Evolutionary conservation across 2,888 invertebrate species (phyloP).

Genomic region (Oeneis ivallda): DNA sequence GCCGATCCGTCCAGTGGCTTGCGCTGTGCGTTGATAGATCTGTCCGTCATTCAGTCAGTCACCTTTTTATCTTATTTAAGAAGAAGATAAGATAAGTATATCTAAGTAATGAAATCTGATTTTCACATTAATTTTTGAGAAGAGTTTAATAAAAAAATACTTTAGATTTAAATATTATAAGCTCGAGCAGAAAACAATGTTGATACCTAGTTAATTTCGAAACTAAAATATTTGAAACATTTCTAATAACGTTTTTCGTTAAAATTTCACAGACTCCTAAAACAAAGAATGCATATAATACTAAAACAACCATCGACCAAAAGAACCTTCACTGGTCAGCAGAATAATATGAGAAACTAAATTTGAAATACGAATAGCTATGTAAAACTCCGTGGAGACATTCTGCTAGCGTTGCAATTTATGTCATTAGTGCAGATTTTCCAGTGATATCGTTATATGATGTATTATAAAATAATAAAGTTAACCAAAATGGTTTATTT

Average conservation of each 20-base stretch:
- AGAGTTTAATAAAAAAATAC: no score
- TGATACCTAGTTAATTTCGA: not conserved
- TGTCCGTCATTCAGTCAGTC: no score
- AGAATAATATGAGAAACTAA: slow-evolving; percentile 66
- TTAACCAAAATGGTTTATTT: not conserved
- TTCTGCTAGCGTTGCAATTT: slow-evolving; percentile 61
- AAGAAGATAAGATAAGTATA: no score
- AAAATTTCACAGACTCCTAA: slow-evolving; percentile 54
- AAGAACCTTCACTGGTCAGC: slow-evolving; percentile 53
- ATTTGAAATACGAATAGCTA: slow-evolving; percentile 61
- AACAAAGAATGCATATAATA: slow-evolving; percentile 48
- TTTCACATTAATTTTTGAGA: no score
- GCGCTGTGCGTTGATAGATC: no score
- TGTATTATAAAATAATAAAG: not conserved
- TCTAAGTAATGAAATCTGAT: no score
- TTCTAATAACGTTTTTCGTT: slow-evolving; percentile 15
- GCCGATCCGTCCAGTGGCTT: no score
- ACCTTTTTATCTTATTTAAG: no score
- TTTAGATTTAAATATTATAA: no score
- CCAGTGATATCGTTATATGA: not conserved
- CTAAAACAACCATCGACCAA: no score
- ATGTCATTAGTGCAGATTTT: slow-evolving; percentile 7
- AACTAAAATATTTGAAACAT: slow-evolving; percentile 1
- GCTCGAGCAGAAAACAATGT: no score
- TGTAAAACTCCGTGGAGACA: slow-evolving; percentile 72